Percentiles rank a stretch among this genome's conserved stretches.
These are phyloP conservation scores for Labeo catla DNA, from an alignment of 2,113 vertebrate genomes.

Conservation along the genomic window DNA sequence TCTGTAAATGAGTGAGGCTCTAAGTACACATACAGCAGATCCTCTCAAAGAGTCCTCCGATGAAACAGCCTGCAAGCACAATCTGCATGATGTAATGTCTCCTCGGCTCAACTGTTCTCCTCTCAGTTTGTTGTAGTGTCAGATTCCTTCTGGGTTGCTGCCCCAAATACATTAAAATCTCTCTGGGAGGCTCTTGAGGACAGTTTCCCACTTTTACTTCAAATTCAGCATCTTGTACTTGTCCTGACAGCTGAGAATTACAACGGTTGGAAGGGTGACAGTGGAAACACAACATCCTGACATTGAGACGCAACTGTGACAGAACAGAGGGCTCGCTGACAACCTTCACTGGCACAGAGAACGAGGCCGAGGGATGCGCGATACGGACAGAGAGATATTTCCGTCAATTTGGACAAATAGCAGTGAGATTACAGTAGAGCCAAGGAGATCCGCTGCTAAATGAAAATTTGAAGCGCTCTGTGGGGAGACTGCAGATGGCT, in stretches of 20 bases:
- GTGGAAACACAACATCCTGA: constrained; percentile 22
- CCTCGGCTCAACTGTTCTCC: constrained; percentile 4
- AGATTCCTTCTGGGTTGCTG: background rate
- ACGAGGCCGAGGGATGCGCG: background rate
- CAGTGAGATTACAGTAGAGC: background rate
- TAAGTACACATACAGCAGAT: background rate
- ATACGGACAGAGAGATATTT: background rate
- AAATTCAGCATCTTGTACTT: constrained; percentile 8
- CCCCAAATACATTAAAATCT: background rate
- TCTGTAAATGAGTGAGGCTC: constrained; percentile 15
- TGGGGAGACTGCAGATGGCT: background rate
- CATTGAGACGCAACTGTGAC: constrained; percentile 1
- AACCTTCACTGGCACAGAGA: background rate
- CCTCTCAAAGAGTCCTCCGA: background rate
- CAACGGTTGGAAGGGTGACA: background rate
- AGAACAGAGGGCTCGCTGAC: background rate
- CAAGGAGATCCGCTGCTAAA: background rate
- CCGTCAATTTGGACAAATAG: background rate
- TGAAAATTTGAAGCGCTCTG: background rate
- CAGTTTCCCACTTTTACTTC: background rate
- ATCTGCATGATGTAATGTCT: background rate
- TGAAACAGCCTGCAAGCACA: background rate
- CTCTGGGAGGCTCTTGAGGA: background rate
- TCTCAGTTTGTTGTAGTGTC: background rate
- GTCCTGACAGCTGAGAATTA: constrained; percentile 16